These are phyloP conservation scores for Spinus pinus DNA, from an alignment of 2,797 vertebrate genomes.

Conservation along the genomic window DNA sequence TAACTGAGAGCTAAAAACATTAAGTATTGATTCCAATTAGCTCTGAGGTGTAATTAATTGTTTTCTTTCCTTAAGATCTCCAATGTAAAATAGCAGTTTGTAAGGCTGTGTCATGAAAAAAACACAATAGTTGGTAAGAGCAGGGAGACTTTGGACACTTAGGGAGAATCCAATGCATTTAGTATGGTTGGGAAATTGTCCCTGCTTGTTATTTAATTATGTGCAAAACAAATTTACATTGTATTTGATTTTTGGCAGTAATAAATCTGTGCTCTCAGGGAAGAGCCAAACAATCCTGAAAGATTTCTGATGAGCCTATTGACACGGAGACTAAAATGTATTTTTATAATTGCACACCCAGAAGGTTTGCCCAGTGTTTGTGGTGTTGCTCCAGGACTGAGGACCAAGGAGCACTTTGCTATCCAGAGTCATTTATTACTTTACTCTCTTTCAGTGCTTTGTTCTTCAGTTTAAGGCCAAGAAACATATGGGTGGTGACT, in stretches of 20 bases:
- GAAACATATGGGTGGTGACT: not conserved
- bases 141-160: not conserved
- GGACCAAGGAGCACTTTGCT: not conserved
- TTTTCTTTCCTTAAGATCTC: slow-evolving; percentile 47
- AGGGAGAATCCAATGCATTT: not conserved
- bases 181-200: not conserved
- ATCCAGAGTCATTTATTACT: not conserved
- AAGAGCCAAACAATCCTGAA: not conserved
- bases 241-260: not conserved
- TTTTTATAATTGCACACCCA: not conserved
- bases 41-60: slow-evolving; percentile 62
- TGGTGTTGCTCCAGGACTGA: not conserved
- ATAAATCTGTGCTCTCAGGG: not conserved
- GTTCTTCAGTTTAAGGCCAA: not conserved
- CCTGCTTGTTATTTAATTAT: not conserved
- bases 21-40: slow-evolving; percentile 72
- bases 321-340: not conserved
- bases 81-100: not conserved
- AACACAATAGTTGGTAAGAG: not conserved
- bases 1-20: slow-evolving; percentile 63
- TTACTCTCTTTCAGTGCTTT: not conserved
- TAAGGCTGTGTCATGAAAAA: not conserved
- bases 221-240: not conserved
- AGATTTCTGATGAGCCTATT: not conserved
- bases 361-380: not conserved